Conservation (phyloP, 2,888 invertebrate species). For the Taphrorychus bicolor region DNA sequence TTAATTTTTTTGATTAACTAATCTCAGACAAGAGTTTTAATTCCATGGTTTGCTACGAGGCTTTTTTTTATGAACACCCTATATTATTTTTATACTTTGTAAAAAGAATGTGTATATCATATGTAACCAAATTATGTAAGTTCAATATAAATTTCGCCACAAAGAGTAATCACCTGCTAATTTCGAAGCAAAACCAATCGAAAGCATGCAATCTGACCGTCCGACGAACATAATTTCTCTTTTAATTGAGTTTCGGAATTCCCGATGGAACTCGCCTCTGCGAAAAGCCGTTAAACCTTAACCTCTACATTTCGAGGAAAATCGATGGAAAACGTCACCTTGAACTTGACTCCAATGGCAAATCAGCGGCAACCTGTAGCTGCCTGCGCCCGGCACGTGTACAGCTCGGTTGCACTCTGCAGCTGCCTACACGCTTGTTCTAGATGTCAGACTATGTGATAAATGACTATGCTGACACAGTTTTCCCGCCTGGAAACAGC, state of each 20-base stretch:
- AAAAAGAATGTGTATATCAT: too few relatives aligned
- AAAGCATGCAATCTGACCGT: conserved; percentile 1
- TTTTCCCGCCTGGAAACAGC: conserved; percentile 4
- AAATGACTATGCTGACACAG: conserved; percentile 24
- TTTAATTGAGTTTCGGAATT: not conserved
- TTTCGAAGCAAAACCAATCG: not conserved
- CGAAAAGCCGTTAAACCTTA: conserved; percentile 25
- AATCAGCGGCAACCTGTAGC: conserved; percentile 50
- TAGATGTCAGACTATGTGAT: conserved; percentile 15
- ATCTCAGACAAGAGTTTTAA: too few relatives aligned
- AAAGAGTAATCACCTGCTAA: not conserved
- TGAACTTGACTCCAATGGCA: conserved; percentile 52
- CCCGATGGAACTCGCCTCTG: conserved; percentile 7
- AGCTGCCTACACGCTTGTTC: conserved; percentile 6
- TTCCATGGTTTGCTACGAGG: too few relatives aligned
- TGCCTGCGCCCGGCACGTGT: conserved; percentile 41
- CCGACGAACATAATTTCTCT: not conserved
- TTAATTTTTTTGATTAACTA: too few relatives aligned
- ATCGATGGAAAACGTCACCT: conserved; percentile 52
- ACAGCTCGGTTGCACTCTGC: conserved; percentile 2
- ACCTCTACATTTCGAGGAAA: conserved; percentile 23
- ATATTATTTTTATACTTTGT: too few relatives aligned
- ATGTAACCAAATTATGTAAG: too few relatives aligned
- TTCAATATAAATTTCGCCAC: too few relatives aligned
- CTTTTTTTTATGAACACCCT: too few relatives aligned